Evolutionary conservation across 2,888 invertebrate genomes (phyloP), one percentile per base, ranked within the genome.

Genomic region (Dichetophora obliterata): DNA sequence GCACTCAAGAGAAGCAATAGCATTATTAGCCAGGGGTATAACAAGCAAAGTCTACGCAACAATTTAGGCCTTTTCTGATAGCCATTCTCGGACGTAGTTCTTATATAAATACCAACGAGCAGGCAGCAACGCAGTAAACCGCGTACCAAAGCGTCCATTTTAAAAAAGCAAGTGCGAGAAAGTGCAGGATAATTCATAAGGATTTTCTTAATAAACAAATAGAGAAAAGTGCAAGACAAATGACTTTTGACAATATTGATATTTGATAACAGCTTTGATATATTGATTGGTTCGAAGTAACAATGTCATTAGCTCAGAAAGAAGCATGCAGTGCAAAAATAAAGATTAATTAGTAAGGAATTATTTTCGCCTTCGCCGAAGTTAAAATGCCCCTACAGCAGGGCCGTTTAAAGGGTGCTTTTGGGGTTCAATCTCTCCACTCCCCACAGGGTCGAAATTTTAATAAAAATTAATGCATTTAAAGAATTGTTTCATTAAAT

Each of bases 61-160:
- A 27, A 22, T 24, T 31, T n/a, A 16, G 31, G 54, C 6, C 59
- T 65, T 2, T 50, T 71, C 3, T 27, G 59, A 24, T 48, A 70
- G 48, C n/a, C 73, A 31, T 27, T 66, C 1, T 73, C 48, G 0
- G 24, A 48, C 11, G 37, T 43, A 11, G 43, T 43, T 43, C 43
- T 66, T 9, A 71, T 43, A 24, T 75, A 77, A 63, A 79, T 77
- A 9, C 81, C 81, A 63, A 81, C 73, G 9, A 77, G 27, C 19
- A 80, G 31, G 48, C 80, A 16, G 24, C 9, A 24, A 14, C 59
- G 24, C 9, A 59, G 27, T 14, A 59, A 59, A 59, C 27, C 59
- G 59, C 24, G 27, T 4, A 59, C 4, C 24, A 59, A 27, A 59
- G 27, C 27, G 16, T 59, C 11, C 59, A 59, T 59, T 27, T 59